Conservation (phyloP, 2,797 vertebrate genomes). For the Platalea minor region DNA sequence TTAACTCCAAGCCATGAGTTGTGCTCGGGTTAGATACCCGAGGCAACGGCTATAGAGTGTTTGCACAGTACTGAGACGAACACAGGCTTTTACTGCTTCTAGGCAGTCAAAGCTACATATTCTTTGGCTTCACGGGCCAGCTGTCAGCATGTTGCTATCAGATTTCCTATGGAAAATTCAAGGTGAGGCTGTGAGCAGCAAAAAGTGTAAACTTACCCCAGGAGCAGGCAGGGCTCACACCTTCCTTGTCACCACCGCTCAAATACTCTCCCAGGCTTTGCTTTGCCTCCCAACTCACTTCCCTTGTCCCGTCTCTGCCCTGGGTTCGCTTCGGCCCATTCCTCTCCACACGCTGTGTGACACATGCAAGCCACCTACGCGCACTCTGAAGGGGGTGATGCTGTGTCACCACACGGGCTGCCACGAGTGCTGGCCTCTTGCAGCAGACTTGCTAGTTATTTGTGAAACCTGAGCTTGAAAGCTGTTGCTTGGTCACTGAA, state of each 20-base stretch:
- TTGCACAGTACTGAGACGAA: not conserved
- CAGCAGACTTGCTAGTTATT: not conserved
- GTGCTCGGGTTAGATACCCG: not conserved
- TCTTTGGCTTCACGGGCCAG: not conserved
- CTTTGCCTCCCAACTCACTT: not conserved
- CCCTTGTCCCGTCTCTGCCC: not conserved
- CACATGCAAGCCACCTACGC: not conserved
- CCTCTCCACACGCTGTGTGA: accelerated
- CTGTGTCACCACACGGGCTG: not conserved
- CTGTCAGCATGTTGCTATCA: not conserved
- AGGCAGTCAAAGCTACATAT: not conserved
- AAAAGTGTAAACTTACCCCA: not conserved
- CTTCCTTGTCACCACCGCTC: not conserved
- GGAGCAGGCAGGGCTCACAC: not conserved
- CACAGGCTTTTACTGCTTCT: not conserved
- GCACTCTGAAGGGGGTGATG: not conserved
- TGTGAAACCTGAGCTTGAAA: not conserved
- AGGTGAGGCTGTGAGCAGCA: not conserved
- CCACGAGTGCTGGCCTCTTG: accelerated
- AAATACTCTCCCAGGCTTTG: not conserved
- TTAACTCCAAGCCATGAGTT: not conserved
- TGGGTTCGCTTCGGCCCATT: not conserved
- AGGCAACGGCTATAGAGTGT: not conserved
- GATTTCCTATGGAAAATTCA: not conserved
- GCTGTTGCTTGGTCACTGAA: not conserved